phyloP scores from a whole-genome alignment of 2,113 vertebrate species.

The Actenoides lindsayi region DNA sequence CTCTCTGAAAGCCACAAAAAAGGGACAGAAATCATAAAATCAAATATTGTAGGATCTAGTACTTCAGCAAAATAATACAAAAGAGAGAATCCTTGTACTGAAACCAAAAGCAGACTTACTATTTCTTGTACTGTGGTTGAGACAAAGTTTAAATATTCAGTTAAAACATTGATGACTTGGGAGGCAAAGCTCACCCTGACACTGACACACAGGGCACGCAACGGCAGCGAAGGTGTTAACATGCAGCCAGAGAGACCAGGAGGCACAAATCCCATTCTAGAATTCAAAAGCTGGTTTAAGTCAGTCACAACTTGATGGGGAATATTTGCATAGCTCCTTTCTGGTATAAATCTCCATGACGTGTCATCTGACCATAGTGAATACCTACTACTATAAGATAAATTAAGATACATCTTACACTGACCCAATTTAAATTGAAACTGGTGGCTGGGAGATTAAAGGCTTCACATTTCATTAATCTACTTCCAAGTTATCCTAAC shows the following conservation, averaged over 20 bases:
- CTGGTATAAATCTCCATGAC: not conserved
- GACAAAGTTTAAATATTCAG: not conserved
- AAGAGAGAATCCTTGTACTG: not conserved
- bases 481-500: not conserved
- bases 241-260: not conserved
- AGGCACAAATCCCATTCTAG: not conserved
- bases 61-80: not conserved
- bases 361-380: not conserved
- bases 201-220: not conserved
- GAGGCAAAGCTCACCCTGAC: not conserved
- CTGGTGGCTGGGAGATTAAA: not conserved
- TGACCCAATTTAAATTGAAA: not conserved
- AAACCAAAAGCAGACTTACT: not conserved
- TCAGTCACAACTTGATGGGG: not conserved
- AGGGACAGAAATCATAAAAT: not conserved
- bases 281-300: not conserved
- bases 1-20: constrained; percentile 81
- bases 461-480: not conserved
- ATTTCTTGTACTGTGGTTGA: not conserved
- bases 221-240: not conserved
- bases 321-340: not conserved
- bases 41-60: not conserved
- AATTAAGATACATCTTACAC: not conserved
- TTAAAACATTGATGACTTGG: not conserved
- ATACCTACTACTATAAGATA: not conserved